Percentiles rank a stretch among this genome's conserved stretches.
Conservation (phyloP, 2,888 invertebrate genomes). For the Alloscopus bannaensis region DNA sequence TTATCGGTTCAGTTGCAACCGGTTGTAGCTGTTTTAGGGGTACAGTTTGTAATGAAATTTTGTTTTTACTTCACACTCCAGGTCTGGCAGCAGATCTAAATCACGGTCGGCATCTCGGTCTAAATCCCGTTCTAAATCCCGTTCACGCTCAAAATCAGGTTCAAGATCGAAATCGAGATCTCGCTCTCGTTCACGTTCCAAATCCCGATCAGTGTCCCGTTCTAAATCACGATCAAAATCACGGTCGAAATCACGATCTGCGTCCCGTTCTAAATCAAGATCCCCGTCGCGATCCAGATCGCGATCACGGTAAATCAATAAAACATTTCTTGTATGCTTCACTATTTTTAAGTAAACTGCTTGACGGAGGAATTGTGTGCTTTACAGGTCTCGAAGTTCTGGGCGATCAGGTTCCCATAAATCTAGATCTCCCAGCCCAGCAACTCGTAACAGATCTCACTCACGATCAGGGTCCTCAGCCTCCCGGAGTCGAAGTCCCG, state of each 20-base stretch:
- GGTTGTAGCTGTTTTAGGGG: constrained; percentile 77
- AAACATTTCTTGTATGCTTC: neutral
- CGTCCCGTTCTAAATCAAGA: constrained; percentile 76
- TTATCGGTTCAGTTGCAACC: neutral
- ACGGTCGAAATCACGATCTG: constrained; percentile 77
- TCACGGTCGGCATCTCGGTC: constrained; percentile 55
- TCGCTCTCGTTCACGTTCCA: constrained; percentile 55
- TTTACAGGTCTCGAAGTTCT: constrained; percentile 16
- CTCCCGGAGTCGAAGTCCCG: neutral
- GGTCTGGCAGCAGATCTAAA: constrained; percentile 60
- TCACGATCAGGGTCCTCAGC: constrained; percentile 73
- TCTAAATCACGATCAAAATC: constrained; percentile 73
- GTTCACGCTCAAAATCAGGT: constrained; percentile 73
- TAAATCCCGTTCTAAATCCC: constrained; percentile 53
- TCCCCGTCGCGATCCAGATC: constrained; percentile 77
- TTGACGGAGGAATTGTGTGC: neutral
- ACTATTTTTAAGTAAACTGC: neutral
- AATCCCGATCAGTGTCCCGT: constrained; percentile 70
- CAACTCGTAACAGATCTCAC: constrained; percentile 76
- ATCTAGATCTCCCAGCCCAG: constrained; percentile 75
- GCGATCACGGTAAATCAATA: constrained; percentile 74
- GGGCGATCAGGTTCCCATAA: neutral
- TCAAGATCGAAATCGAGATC: constrained; percentile 78
- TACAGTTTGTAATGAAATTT: constrained; percentile 75
- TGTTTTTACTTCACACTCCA: constrained; percentile 36